These are phyloP conservation scores for Macrophya alboannulata DNA, from an alignment of 2,888 invertebrate genomes.

Conservation along the genomic window DNA sequence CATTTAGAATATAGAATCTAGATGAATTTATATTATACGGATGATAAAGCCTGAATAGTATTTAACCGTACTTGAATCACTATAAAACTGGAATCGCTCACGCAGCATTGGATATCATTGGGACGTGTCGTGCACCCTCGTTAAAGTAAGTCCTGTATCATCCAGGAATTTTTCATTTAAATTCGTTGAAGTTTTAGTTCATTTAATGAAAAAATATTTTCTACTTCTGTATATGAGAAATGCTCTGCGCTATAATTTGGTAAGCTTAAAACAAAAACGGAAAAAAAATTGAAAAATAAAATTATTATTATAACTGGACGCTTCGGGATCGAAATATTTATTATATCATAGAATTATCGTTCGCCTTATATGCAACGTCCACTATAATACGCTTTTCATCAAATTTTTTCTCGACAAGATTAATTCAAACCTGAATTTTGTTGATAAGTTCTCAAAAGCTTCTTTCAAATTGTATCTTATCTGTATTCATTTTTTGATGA, in stretches of 20 bases:
- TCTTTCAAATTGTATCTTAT: neutral
- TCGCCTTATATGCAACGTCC: neutral
- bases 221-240: neutral
- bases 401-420: neutral
- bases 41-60: slow-evolving; percentile 7
- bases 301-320: neutral
- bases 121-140: slow-evolving; percentile 46
- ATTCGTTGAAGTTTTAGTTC: neutral
- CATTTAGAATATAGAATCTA: neutral
- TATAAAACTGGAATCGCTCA: slow-evolving; percentile 50
- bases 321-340: slow-evolving; percentile 9
- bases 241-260: slow-evolving; percentile 13
- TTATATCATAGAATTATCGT: neutral
- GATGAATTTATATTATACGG: neutral
- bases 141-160: slow-evolving; percentile 48
- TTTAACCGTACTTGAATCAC: slow-evolving; percentile 32
- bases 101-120: slow-evolving; percentile 53
- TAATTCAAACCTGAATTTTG: neutral
- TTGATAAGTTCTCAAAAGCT: neutral
- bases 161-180: slow-evolving; percentile 25
- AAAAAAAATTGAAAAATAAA: too few species aligned
- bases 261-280: slow-evolving; percentile 1
- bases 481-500: neutral
- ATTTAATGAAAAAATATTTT: neutral
- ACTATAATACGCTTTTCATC: neutral